Conservation (phyloP, 2,888 invertebrate species). For the Tenthredo livida region DNA sequence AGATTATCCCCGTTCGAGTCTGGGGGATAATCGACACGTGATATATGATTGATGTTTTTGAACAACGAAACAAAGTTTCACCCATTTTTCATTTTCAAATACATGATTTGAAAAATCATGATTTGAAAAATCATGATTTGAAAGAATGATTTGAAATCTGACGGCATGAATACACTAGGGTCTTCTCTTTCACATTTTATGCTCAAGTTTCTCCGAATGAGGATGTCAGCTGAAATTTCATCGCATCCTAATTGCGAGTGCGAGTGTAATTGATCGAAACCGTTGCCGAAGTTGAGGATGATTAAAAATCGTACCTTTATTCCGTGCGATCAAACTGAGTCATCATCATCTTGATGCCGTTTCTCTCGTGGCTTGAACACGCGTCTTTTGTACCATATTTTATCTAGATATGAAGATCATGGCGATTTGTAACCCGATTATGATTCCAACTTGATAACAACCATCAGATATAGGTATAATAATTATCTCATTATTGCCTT, state of each 20-base stretch:
- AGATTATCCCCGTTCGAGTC: too few species aligned
- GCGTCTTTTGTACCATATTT: neutral
- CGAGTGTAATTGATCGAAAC: neutral
- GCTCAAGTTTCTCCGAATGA: neutral
- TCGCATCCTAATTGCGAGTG: conserved; percentile 31
- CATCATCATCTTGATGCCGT: neutral
- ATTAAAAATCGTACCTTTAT: neutral
- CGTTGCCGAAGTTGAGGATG: neutral
- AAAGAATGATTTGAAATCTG: neutral
- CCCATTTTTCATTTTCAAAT: neutral
- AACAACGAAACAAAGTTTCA: neutral
- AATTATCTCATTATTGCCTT: conserved; percentile 1
- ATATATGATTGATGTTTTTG: neutral
- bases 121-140: too few species aligned
- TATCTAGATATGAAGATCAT: neutral
- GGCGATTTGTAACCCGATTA: neutral
- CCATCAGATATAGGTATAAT: neutral
- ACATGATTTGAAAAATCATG: too few species aligned
- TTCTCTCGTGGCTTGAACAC: neutral
- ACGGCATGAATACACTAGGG: neutral
- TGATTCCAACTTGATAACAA: neutral
- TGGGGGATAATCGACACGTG: neutral
- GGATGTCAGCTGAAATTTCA: conserved; percentile 22
- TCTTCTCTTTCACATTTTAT: neutral
- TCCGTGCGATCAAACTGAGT: neutral